Evolutionary conservation across 2,888 invertebrate genomes (phyloP).

Genomic region (Nasonovia ribisnigri): DNA sequence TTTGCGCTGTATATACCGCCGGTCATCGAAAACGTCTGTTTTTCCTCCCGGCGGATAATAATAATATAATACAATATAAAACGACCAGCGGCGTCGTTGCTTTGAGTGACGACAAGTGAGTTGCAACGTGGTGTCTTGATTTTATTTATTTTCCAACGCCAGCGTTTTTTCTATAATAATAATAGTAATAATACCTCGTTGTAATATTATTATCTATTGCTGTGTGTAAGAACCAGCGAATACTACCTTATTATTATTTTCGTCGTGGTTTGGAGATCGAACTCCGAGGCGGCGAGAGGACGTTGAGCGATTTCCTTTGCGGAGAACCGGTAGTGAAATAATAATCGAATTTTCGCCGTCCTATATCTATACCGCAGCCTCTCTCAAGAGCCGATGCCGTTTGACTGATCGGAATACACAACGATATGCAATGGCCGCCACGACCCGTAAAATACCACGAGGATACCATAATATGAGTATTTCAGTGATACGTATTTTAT

Average conservation of each 20-base stretch:
- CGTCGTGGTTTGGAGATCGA: background rate
- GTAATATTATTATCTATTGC: background rate
- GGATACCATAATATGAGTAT: background rate
- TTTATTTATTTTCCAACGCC: background rate
- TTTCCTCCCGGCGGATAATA: background rate
- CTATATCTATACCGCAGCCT: background rate
- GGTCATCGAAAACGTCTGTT: background rate
- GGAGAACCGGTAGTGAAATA: background rate
- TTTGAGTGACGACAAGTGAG: background rate
- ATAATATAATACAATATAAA: background rate
- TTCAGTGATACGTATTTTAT: background rate
- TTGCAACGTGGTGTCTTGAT: background rate
- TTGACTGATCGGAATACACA: background rate
- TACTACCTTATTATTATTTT: background rate
- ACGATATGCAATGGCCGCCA: background rate
- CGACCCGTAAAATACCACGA: background rate
- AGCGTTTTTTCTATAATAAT: background rate
- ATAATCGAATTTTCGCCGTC: background rate
- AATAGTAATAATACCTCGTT: background rate
- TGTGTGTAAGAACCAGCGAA: background rate
- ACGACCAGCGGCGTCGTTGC: background rate
- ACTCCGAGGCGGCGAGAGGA: background rate
- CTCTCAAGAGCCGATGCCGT: background rate
- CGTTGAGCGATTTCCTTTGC: background rate
- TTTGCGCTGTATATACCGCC: background rate